phyloP scores from a whole-genome alignment of 1,140 invertebrate genomes.

The Gryllus bimaculatus region DNA sequence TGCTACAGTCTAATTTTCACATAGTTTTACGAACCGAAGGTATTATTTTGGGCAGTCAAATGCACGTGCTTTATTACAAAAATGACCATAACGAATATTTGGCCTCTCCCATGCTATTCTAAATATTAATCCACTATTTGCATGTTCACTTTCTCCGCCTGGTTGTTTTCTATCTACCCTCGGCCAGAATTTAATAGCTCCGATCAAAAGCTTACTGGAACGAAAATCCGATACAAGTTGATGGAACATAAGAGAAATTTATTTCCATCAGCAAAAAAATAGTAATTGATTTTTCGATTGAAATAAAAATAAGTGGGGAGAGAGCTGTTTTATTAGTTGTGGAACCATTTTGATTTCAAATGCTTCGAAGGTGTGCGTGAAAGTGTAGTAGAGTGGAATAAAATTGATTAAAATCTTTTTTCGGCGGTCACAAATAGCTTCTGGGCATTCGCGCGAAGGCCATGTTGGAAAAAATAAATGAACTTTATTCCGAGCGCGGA shows the following conservation, averaged over 20 bases:
- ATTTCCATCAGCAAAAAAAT: background rate
- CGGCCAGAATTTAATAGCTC: background rate
- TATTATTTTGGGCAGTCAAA: too few species aligned
- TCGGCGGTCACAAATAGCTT: background rate
- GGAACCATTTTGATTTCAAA: background rate
- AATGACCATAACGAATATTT: too few species aligned
- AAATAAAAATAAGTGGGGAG: background rate
- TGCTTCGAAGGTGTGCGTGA: background rate
- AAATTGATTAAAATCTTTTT: background rate
- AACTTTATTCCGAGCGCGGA: too few species aligned
- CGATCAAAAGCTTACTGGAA: slow-evolving; percentile 1
- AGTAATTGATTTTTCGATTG: slow-evolving; percentile 1
- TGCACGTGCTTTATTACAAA: too few species aligned
- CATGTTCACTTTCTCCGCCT: too few species aligned
- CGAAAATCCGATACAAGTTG: background rate
- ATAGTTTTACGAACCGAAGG: too few species aligned
- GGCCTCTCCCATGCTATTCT: too few species aligned
- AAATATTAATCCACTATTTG: too few species aligned
- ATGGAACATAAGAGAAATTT: slow-evolving; percentile 5
- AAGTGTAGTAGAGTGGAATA: background rate
- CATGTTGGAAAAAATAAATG: too few species aligned
- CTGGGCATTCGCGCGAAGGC: too few species aligned
- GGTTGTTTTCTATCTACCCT: too few species aligned
- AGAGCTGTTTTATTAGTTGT: background rate
- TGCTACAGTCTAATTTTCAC: too few species aligned